A percentile compares a stretch with the other conserved stretches of the same genome.
These are phyloP conservation scores for Neotoxoptera formosana DNA, from an alignment of 1,140 invertebrate genomes.

Conservation along the genomic window DNA sequence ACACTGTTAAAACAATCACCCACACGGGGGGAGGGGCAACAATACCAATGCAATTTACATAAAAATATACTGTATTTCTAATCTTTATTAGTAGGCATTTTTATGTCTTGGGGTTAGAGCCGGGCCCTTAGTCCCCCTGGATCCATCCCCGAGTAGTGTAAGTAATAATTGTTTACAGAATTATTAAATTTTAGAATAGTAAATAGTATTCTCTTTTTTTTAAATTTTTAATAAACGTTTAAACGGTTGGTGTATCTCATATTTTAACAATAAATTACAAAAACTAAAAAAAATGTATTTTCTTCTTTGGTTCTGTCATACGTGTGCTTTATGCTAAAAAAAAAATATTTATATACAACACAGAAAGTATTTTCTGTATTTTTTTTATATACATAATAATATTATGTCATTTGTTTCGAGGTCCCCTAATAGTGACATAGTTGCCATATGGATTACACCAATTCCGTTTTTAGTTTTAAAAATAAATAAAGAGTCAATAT, in stretches of 20 bases:
- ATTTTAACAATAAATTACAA: neutral
- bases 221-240: neutral
- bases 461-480: neutral
- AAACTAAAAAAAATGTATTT: neutral
- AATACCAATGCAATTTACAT: too few relatives aligned
- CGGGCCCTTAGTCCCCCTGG: too few relatives aligned
- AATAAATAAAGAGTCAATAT: neutral
- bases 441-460: neutral
- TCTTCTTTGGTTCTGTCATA: neutral
- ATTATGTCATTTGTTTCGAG: neutral
- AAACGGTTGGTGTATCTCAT: neutral
- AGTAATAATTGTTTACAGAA: neutral
- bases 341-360: too few relatives aligned
- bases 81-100: too few relatives aligned
- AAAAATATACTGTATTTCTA: too few relatives aligned
- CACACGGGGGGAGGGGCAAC: too few relatives aligned
- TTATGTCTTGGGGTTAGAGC: too few relatives aligned
- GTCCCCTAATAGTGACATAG: neutral
- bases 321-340: neutral
- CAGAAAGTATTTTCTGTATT: too few relatives aligned
- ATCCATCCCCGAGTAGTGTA: neutral
- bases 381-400: neutral
- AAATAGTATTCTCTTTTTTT: neutral
- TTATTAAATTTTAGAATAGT: neutral
- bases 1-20: neutral